Conservation (phyloP, 2,113 vertebrate species). For the Ranitomeya variabilis region DNA sequence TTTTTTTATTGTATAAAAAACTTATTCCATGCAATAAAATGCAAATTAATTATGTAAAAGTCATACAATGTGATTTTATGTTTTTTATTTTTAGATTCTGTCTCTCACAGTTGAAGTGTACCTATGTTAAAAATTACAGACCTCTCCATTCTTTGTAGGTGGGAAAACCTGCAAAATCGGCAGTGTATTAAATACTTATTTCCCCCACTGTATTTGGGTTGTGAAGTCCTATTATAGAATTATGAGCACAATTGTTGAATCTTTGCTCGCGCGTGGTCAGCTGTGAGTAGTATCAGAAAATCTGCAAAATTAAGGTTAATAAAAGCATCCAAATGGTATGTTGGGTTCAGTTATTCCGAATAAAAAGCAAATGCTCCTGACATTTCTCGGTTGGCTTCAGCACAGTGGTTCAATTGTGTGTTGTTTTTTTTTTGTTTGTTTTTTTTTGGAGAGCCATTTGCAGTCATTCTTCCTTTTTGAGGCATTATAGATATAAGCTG, state of each 20-base stretch:
- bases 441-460: constrained; percentile 63
- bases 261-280: background rate
- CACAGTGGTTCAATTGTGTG: constrained; percentile 62
- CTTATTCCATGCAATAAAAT: too few relatives aligned
- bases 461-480: constrained; percentile 62
- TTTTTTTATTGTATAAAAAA: too few relatives aligned
- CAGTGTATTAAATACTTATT: too few relatives aligned
- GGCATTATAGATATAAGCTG: constrained; percentile 14
- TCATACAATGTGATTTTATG: too few relatives aligned
- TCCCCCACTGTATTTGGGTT: too few relatives aligned
- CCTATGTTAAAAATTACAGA: too few relatives aligned
- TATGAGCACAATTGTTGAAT: background rate
- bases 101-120: too few relatives aligned
- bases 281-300: background rate
- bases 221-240: too few relatives aligned
- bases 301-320: constrained; percentile 44
- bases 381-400: constrained; percentile 13
- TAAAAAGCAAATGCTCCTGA: constrained; percentile 59
- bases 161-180: too few relatives aligned
- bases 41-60: too few relatives aligned
- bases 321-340: constrained; percentile 43
- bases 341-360: constrained; percentile 62
- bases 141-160: too few relatives aligned
- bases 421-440: constrained; percentile 66
- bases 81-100: too few relatives aligned